Evolutionary conservation across 1,140 invertebrate genomes (phyloP).

Genomic region (Aphis gossypii): DNA sequence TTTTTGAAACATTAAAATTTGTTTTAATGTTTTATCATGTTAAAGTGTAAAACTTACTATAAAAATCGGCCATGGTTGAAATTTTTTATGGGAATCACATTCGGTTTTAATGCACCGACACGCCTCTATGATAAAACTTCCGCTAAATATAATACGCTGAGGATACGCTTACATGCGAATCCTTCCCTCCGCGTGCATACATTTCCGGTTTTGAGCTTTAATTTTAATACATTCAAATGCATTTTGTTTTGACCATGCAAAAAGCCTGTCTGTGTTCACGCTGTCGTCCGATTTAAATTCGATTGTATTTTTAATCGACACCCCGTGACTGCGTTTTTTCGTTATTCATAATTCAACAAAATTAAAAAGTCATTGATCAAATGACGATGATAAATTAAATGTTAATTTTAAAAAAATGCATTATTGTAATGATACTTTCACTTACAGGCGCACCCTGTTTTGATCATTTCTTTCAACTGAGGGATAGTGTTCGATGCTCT

Average conservation of each 20-base stretch:
- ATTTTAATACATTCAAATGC: neutral
- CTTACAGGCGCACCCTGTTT: neutral
- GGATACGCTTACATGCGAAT: neutral
- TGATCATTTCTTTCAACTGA: neutral
- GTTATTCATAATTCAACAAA: neutral
- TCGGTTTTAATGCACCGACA: neutral
- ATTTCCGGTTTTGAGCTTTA: slow-evolving; percentile 1
- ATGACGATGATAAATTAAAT: neutral
- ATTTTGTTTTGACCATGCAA: neutral
- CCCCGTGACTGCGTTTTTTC: neutral
- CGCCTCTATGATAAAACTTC: neutral
- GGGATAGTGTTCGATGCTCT: neutral
- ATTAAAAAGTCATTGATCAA: neutral
- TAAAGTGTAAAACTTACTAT: neutral
- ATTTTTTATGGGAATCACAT: neutral
- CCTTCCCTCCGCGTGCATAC: neutral
- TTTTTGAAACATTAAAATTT: neutral
- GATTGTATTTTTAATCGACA: neutral
- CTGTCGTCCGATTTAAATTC: neutral
- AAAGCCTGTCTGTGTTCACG: neutral
- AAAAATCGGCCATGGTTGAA: neutral
- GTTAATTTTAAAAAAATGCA: neutral
- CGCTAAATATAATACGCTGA: neutral
- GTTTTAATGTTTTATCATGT: neutral
- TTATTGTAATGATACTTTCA: slow-evolving; percentile 18